Evolutionary conservation across 2,888 invertebrate genomes (phyloP).

Genomic region (Gisinianus flammeolus): DNA sequence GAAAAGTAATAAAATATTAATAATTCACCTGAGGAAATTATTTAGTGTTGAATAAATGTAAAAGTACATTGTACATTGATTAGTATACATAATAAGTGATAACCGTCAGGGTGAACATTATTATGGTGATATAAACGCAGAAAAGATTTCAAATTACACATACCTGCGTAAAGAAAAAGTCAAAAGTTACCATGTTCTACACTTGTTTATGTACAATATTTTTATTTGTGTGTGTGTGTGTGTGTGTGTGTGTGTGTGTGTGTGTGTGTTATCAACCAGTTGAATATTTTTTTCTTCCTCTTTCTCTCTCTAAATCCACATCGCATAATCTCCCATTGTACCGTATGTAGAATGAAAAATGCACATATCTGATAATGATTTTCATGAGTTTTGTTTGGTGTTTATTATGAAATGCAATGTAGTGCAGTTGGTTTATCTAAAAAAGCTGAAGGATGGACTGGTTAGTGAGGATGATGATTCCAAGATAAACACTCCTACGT

Average conservation of each 20-base stretch:
- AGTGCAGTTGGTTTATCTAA: slow-evolving; percentile 19
- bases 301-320: too few species aligned
- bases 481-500: slow-evolving; percentile 17
- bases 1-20: background rate
- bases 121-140: too few species aligned
- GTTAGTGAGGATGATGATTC: slow-evolving; percentile 32
- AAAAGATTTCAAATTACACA: too few species aligned
- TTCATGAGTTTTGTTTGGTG: background rate
- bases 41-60: background rate
- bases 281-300: too few species aligned
- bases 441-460: slow-evolving; percentile 28
- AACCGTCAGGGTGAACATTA: background rate
- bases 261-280: background rate
- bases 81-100: too few species aligned
- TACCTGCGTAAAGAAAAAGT: too few species aligned
- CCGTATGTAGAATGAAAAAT: background rate
- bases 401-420: background rate
- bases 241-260: background rate
- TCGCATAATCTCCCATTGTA: too few species aligned
- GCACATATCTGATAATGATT: background rate
- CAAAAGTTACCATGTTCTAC: too few species aligned
- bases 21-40: slow-evolving; percentile 8
- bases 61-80: too few species aligned
- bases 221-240: too few species aligned
- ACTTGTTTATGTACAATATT: too few species aligned